Percentiles rank a stretch among this genome's conserved stretches.
Evolutionary conservation across 2,113 vertebrate genomes (phyloP).

Genomic region (Gnathonemus echidnorhynchus): DNA sequence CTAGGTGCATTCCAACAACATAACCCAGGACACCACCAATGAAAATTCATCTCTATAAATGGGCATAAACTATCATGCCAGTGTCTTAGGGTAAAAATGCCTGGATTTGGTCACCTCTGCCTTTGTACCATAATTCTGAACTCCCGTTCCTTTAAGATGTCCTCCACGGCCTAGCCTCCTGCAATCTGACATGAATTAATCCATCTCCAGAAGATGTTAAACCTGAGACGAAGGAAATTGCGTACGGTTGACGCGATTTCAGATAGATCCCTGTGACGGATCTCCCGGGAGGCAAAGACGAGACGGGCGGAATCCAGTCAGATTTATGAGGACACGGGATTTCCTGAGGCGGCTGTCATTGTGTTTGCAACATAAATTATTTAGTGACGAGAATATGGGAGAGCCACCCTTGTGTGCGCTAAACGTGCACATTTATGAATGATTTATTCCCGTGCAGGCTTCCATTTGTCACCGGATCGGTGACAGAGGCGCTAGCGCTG

Average conservation of each 20-base stretch:
- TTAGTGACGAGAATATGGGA: background rate
- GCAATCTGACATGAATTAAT: background rate
- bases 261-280: background rate
- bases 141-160: background rate
- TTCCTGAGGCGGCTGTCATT: slow-evolving; percentile 15
- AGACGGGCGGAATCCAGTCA: background rate
- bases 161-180: background rate
- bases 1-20: background rate
- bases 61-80: background rate
- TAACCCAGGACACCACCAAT: background rate
- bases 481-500: background rate
- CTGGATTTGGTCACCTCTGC: background rate
- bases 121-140: background rate
- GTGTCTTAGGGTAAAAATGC: background rate
- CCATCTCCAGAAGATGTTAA: background rate
- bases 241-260: background rate
- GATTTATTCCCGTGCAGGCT: background rate
- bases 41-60: background rate
- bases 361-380: slow-evolving; percentile 16
- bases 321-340: slow-evolving; percentile 7
- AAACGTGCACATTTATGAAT: slow-evolving; percentile 10
- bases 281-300: background rate
- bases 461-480: background rate
- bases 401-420: background rate
- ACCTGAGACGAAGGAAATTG: background rate